Conservation (phyloP, 2,888 invertebrate genomes). For the Poecilobothrus nobilitatus region DNA sequence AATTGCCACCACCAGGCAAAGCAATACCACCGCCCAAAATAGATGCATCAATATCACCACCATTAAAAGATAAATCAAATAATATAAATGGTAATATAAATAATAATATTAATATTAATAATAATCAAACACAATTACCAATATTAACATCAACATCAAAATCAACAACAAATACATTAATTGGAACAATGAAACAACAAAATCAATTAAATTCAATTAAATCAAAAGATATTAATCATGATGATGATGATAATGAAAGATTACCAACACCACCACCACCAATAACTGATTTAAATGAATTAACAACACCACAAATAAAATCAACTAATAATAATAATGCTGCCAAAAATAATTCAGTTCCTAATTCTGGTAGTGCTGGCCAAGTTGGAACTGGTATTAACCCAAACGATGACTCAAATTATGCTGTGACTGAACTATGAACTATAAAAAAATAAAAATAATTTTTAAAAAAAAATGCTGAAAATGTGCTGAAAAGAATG, state of each 20-base stretch:
- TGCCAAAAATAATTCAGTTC: conserved; percentile 28
- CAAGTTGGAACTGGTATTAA: conserved; percentile 35
- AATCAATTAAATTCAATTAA: conserved; percentile 16
- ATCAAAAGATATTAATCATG: conserved; percentile 18
- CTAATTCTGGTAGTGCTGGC: conserved; percentile 17
- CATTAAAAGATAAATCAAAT: conserved; percentile 24
- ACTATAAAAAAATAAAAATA: conserved; percentile 31
- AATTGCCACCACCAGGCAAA: conserved; percentile 43
- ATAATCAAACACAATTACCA: conserved; percentile 18
- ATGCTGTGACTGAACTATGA: conserved; percentile 45
- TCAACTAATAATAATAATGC: conserved; percentile 23
- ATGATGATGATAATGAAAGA: conserved; percentile 21
- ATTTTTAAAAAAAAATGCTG: neutral
- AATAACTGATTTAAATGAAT: conserved; percentile 27
- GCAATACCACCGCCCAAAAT: conserved; percentile 44
- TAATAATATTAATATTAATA: conserved; percentile 22
- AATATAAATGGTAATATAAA: conserved; percentile 10
- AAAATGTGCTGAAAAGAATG: neutral
- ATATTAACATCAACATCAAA: conserved; percentile 16
- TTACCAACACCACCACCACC: conserved; percentile 34
- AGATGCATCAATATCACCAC: conserved; percentile 37
- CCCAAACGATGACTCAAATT: conserved; percentile 43
- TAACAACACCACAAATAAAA: conserved; percentile 23
- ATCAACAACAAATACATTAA: conserved; percentile 23
- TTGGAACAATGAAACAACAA: conserved; percentile 16